A percentile compares a stretch with the other conserved stretches of the same genome.
phyloP scores from a whole-genome alignment of 1,140 invertebrate genomes.

The Diorhabda sublineata region DNA sequence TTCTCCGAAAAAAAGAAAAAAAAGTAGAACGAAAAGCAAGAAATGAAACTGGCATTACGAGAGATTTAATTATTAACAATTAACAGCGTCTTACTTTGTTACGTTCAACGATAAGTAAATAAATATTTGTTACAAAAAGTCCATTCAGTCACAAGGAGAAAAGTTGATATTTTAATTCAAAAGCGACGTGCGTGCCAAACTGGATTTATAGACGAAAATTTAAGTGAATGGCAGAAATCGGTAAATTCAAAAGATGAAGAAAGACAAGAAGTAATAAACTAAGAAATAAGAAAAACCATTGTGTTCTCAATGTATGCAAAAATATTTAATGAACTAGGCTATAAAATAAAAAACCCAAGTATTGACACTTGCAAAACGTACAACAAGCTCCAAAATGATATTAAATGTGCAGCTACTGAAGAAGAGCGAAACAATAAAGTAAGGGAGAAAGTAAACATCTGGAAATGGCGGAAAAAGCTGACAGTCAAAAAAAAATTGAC shows the following conservation, averaged over 20 bases:
- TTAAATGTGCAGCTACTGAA: constrained; percentile 5
- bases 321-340: constrained; percentile 5
- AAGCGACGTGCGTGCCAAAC: constrained; percentile 1
- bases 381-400: constrained; percentile 5
- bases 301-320: too few species aligned
- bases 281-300: too few species aligned
- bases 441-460: constrained; percentile 5
- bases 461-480: constrained; percentile 1
- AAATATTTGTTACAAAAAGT: constrained; percentile 1
- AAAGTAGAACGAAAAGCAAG: constrained; percentile 1
- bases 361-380: constrained; percentile 1
- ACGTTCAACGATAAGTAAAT: constrained; percentile 3
- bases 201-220: constrained; percentile 1
- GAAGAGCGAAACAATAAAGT: constrained; percentile 5
- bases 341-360: constrained; percentile 5
- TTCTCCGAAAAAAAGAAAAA: background rate
- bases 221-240: constrained; percentile 1
- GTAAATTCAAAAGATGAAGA: constrained; percentile 1
- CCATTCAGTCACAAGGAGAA: constrained; percentile 4
- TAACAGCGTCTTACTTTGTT: constrained; percentile 1
- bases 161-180: constrained; percentile 5
- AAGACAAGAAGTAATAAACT: constrained; percentile 3
- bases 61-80: background rate
- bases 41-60: background rate
- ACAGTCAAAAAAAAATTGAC: constrained; percentile 5